Evolutionary conservation across 2,888 invertebrate genomes (phyloP), one percentile per base, ranked within the genome.

Genomic region (Drosophila suboccidentalis): DNA sequence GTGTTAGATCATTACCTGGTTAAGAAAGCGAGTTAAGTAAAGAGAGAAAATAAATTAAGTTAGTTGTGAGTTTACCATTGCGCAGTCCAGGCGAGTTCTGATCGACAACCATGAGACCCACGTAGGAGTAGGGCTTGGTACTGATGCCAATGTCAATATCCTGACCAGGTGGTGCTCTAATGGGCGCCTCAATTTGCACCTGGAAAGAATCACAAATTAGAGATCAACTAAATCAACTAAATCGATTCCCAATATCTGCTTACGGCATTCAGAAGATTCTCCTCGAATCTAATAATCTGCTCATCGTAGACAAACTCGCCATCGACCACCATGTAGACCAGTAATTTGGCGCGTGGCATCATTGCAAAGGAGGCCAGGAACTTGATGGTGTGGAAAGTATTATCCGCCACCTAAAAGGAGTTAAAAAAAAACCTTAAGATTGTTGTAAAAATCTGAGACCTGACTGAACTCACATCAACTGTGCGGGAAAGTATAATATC

Each of bases 61-160:
- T 2, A 29, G 2, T 8, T 29, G 95, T 6, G 26, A 0, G 9
- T 15, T 67, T 95, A 88, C 97, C 97, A 41, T 94, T 94, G 89
- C 95, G 95, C 50, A 97, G 29, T 0, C 47, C 93, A 9, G 95
- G 92, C 1, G 97, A 96, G 90, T 96, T 96, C 91, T 97, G 96
- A 93, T 99, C 98, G 3, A 97, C 96, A 0, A 97, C 98, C 88
- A 98, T 94, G n/a, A 99, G 93, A 4, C 97, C 98, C 19, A 98
- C 96, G 82, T 96, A 96, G 0, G 98, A 97, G 85, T 97, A 96
- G 0, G 98, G 96, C 87, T 96, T 97, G 0, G 98, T 96, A 11
- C 94, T 94, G 47, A 98, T 95, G 0, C 95, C 94, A 15, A 99
- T 94, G 82, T 97, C 96, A 8, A 98, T 95, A 71, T 96, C 94